These are phyloP conservation scores for Phyto melanocephala DNA, from an alignment of 2,888 invertebrate genomes.

Conservation along the genomic window DNA sequence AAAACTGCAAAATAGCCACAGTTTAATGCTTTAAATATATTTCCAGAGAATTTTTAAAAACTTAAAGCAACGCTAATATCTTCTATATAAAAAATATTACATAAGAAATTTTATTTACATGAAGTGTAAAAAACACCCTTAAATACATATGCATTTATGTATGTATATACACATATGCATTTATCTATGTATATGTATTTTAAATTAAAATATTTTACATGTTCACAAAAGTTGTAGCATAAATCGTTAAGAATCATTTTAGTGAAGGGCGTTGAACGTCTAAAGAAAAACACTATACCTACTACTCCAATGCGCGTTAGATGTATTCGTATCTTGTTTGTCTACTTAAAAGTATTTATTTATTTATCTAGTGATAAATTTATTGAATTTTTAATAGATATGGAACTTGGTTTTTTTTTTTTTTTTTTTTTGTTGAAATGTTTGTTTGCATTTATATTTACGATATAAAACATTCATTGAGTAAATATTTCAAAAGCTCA, in stretches of 20 bases:
- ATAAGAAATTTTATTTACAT: not conserved
- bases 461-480: not conserved
- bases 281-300: not conserved
- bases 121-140: not conserved
- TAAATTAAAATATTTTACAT: not conserved
- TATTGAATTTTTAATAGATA: not conserved
- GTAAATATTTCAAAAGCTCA: not conserved
- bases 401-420: not conserved
- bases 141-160: too few relatives aligned
- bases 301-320: too few relatives aligned
- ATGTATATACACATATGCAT: too few relatives aligned
- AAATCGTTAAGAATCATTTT: constrained; percentile 4
- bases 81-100: not conserved
- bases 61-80: not conserved
- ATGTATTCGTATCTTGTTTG: not conserved
- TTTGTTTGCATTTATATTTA: not conserved
- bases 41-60: not conserved
- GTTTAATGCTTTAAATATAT: not conserved
- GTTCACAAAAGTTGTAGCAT: not conserved
- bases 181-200: not conserved
- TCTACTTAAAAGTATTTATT: constrained; percentile 17
- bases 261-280: constrained; percentile 32
- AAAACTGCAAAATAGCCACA: not conserved
- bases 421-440: not conserved
- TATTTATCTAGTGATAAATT: not conserved